These are phyloP conservation scores for Serrognathus titanus DNA, from an alignment of 2,888 invertebrate genomes.

Conservation along the genomic window DNA sequence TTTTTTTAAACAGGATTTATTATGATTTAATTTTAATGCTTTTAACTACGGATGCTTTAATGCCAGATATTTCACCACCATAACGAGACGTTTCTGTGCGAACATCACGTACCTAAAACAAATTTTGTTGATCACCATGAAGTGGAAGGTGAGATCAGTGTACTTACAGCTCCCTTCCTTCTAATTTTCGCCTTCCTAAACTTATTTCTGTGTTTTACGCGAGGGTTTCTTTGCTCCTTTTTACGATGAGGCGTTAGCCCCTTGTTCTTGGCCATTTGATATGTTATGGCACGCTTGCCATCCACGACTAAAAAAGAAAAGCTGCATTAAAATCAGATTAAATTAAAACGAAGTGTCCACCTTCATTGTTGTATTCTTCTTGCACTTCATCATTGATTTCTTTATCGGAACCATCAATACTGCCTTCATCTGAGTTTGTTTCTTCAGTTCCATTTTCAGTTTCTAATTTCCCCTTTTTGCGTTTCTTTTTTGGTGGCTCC, in stretches of 20 bases:
- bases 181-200: conserved; percentile 89
- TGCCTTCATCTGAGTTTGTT: conserved; percentile 7
- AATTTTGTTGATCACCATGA: not conserved
- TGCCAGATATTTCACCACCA: conserved; percentile 91
- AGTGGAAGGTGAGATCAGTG: not conserved
- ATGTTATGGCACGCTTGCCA: conserved; percentile 81
- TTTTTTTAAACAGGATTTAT: not conserved
- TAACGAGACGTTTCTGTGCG: conserved; percentile 79
- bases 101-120: conserved; percentile 67
- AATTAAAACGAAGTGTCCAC: conserved; percentile 14
- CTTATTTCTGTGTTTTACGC: conserved; percentile 91
- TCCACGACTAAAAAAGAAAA: conserved; percentile 21
- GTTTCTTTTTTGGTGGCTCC: conserved; percentile 12
- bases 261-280: conserved; percentile 94
- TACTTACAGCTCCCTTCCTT: conserved; percentile 83
- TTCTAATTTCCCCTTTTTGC: conserved; percentile 8
- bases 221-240: conserved; percentile 89
- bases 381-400: conserved; percentile 36
- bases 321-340: no score
- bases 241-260: conserved; percentile 88
- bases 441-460: conserved; percentile 7
- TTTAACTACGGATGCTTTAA: conserved; percentile 84
- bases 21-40: conserved; percentile 78
- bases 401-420: conserved; percentile 11
- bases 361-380: conserved; percentile 44